These are phyloP conservation scores for Xenops minutus DNA, from an alignment of 2,797 vertebrate species.

Conservation along the genomic window DNA sequence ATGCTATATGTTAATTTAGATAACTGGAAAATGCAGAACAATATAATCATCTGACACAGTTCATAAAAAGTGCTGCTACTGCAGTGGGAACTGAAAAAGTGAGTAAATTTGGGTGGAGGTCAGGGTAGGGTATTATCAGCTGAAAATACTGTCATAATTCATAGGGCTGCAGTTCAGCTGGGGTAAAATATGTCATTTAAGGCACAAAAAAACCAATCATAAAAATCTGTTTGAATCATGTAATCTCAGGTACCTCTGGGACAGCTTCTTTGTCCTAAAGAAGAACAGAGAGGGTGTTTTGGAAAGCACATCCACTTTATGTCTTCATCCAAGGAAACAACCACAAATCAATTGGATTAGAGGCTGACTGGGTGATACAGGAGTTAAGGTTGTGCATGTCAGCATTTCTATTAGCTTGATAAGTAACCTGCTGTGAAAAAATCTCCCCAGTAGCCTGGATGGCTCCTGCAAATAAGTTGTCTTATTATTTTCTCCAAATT, in stretches of 20 bases:
- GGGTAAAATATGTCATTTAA: conserved; percentile 8
- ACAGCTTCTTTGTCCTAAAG: conserved; percentile 37
- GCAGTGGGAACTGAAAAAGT: background rate
- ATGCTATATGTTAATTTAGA: background rate
- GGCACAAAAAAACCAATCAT: background rate
- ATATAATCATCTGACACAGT: background rate
- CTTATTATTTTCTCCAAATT: conserved; percentile 40
- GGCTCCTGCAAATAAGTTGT: conserved; percentile 14
- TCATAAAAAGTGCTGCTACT: background rate
- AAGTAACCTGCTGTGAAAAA: conserved; percentile 39
- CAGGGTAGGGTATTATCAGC: background rate
- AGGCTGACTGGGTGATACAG: background rate
- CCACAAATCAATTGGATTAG: conserved; percentile 60
- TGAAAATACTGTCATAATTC: background rate
- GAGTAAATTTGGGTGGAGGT: background rate
- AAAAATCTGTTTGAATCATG: background rate
- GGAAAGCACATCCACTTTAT: conserved; percentile 24
- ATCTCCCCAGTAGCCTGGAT: background rate
- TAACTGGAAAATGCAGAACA: background rate
- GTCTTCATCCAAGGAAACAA: conserved; percentile 53
- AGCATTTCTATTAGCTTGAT: conserved; percentile 48
- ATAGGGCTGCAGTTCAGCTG: background rate
- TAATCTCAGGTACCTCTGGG: background rate
- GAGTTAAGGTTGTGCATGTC: conserved; percentile 26
- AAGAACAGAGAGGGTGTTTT: conserved; percentile 2